These are phyloP conservation scores for Tanytarsus gracilentus DNA, from an alignment of 2,888 invertebrate genomes.

Conservation along the genomic window DNA sequence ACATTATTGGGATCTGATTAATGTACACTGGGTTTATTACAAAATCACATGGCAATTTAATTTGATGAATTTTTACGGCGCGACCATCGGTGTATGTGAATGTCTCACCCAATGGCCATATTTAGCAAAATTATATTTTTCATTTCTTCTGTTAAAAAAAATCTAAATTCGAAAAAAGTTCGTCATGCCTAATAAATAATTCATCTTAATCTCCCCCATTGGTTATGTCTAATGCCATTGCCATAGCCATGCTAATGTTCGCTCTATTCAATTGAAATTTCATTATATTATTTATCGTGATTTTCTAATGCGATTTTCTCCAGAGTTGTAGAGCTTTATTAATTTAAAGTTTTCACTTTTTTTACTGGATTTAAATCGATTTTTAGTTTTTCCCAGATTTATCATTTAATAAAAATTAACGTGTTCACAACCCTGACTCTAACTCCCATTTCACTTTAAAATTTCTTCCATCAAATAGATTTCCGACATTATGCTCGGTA, in stretches of 20 bases:
- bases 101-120: conserved; percentile 11
- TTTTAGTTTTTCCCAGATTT: no score
- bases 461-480: conserved; percentile 59
- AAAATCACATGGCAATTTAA: conserved; percentile 4
- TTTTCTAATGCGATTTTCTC: no score
- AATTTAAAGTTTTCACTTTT: no score
- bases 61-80: not conserved
- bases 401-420: not conserved
- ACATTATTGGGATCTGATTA: not conserved
- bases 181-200: conserved; percentile 19
- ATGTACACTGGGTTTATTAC: not conserved
- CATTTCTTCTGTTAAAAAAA: not conserved
- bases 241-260: no score
- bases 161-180: not conserved
- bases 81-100: not conserved
- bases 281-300: not conserved
- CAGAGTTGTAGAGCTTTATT: no score
- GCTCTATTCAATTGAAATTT: conserved; percentile 16
- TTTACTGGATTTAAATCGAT: no score
- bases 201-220: conserved; percentile 8
- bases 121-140: conserved; percentile 1
- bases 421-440: not conserved
- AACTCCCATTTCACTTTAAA: conserved; percentile 26
- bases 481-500: conserved; percentile 93
- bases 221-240: no score